phyloP scores from a whole-genome alignment of 1,140 invertebrate genomes.

The Drosophila pectinifera region DNA sequence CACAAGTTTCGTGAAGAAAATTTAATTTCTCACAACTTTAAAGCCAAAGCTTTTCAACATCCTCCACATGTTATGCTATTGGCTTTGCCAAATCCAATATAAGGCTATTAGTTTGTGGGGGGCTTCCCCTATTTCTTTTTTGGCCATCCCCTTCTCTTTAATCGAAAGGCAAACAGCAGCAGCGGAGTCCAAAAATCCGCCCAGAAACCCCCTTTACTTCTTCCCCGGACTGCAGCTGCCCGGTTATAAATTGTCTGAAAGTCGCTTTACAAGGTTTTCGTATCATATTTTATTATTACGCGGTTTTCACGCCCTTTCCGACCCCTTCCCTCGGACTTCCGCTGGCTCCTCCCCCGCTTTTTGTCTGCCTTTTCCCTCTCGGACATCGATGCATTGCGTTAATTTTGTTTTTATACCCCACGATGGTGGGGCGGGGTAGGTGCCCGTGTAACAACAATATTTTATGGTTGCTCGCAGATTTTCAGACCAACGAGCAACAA shows the following conservation, averaged over 20 bases:
- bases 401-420: constrained; percentile 64
- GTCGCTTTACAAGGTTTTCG: constrained; percentile 69
- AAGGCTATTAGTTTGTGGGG: constrained; percentile 22
- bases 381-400: constrained; percentile 64
- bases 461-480: constrained; percentile 64
- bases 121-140: background rate
- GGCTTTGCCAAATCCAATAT: constrained; percentile 44
- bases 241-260: constrained; percentile 69
- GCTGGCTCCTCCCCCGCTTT: background rate
- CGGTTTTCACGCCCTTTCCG: constrained; percentile 61
- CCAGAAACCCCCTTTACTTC: background rate
- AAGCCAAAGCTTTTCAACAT: background rate
- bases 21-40: background rate
- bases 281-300: constrained; percentile 73
- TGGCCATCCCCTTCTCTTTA: constrained; percentile 28
- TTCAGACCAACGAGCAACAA: constrained; percentile 50
- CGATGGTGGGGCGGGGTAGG: background rate
- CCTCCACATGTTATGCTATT: constrained; percentile 24
- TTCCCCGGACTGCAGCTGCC: constrained; percentile 22
- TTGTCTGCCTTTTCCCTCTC: constrained; percentile 18
- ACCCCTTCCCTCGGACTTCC: constrained; percentile 1
- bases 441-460: constrained; percentile 46
- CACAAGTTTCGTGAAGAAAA: background rate
- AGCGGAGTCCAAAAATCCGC: constrained; percentile 1
- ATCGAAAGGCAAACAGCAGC: constrained; percentile 39